These are phyloP conservation scores for Actinemys pallida DNA, from an alignment of 2,113 vertebrate species.

Conservation along the genomic window DNA sequence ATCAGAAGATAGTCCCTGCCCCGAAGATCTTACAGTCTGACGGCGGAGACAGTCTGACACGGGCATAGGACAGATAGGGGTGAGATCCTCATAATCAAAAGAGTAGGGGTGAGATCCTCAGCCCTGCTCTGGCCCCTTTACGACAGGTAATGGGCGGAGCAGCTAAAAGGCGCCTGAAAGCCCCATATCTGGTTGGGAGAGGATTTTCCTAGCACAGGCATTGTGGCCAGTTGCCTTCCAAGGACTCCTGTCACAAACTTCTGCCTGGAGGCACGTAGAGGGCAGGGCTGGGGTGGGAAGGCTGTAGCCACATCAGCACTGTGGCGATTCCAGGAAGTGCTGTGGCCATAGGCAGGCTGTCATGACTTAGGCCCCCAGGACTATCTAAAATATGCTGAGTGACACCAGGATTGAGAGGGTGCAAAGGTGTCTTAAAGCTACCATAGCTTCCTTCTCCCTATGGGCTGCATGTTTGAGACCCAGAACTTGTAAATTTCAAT, in stretches of 20 bases:
- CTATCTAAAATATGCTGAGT: accelerated
- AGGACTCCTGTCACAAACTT: not conserved
- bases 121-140: not conserved
- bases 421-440: not conserved
- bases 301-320: not conserved
- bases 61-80: not conserved
- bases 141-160: not conserved
- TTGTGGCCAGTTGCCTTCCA: accelerated
- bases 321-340: accelerated
- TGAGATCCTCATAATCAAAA: not conserved
- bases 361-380: not conserved
- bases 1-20: too few species aligned
- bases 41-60: not conserved
- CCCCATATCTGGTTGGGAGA: not conserved
- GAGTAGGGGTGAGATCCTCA: not conserved
- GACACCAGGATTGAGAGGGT: not conserved
- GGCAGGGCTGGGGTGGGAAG: not conserved
- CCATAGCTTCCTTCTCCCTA: not conserved
- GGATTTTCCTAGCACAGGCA: not conserved
- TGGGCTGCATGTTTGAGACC: not conserved
- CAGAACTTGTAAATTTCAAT: not conserved
- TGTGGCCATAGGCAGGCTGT: not conserved
- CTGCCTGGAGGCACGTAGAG: too few species aligned
- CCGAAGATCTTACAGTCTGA: not conserved
- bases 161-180: not conserved